Evolutionary conservation across 2,888 invertebrate genomes (phyloP), one percentile per base, ranked within the genome.

Genomic region (Melieria crassipennis): DNA sequence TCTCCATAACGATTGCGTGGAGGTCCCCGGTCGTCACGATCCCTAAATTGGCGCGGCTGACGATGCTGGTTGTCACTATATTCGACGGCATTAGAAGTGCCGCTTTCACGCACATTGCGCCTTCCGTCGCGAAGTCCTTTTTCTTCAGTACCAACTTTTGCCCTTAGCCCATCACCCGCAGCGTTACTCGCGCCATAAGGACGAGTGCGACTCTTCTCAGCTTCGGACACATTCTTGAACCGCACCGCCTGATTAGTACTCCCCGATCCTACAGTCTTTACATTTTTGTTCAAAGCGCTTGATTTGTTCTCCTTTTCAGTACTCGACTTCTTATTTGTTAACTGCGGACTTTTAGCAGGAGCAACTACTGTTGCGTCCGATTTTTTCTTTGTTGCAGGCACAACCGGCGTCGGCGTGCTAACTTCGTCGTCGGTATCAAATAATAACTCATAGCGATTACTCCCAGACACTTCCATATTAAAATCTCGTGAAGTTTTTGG

Each of bases 81-180:
- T 85, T 70, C 88, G 86, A 85, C 88, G 88, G 83, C 87, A 43
- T 52, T 56, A 57, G 72, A 87, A 72, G 88, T 87, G 66, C 88
- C 78, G 63, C 75, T 88, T 10, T 75, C 78, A 89, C 88, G 82
- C 91, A 92, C 80, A 92, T 91, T 76, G 11, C 70, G 57, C 2
- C 69, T 58, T 45, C 84, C 76, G 75, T 74, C 86, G 56, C 65
- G 77, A 56, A 72, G 75, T 55, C 57, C 9, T 55, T 58, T 69
- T 4, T 47, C 60, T 11, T 10, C 55, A 16, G 62, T 42, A 56
- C 42, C 56, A n/a, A 52, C 58, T 42, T 62, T 69, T 4, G 62
- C 65, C 30, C 61, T 61, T 52, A 71, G 71, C 16, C 9, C 30
- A 56, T 16, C 64, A 58, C 65, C 58, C 0, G 60, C 56, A 42